phyloP scores from a whole-genome alignment of 2,797 vertebrate species.

The Sebastes reedi region DNA sequence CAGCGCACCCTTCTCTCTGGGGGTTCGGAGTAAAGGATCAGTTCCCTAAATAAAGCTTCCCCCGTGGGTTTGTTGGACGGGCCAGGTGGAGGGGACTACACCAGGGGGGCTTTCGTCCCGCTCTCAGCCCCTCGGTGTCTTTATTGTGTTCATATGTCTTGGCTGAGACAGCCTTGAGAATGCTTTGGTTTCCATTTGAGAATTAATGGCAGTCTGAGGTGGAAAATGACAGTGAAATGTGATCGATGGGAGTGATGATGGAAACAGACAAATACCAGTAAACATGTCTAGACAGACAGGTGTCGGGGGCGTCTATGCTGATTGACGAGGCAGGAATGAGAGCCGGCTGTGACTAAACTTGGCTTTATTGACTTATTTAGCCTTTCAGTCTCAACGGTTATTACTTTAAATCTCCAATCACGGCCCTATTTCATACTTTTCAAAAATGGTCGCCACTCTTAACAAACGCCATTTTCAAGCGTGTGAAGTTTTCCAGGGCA shows the following conservation, averaged over 20 bases:
- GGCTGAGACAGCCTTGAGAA: slow-evolving; percentile 68
- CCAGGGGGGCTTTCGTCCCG: slow-evolving; percentile 48
- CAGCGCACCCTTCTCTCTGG: slow-evolving; percentile 40
- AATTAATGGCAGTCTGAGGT: slow-evolving; percentile 75
- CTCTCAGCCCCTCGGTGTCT: slow-evolving; percentile 44
- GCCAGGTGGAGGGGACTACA: slow-evolving; percentile 57
- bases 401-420: slow-evolving; percentile 68
- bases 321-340: slow-evolving; percentile 61
- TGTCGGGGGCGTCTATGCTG: slow-evolving; percentile 46
- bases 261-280: slow-evolving; percentile 65
- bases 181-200: slow-evolving; percentile 85
- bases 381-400: slow-evolving; percentile 50
- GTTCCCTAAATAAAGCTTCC: slow-evolving; percentile 73
- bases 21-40: slow-evolving; percentile 66
- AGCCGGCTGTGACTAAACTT: slow-evolving; percentile 74
- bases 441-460: slow-evolving; percentile 35
- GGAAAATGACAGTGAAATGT: slow-evolving; percentile 71
- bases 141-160: slow-evolving; percentile 68
- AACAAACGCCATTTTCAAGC: slow-evolving; percentile 48
- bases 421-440: slow-evolving; percentile 71
- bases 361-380: slow-evolving; percentile 74
- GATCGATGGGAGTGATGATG: slow-evolving; percentile 69
- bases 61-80: slow-evolving; percentile 45
- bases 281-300: slow-evolving; percentile 69
- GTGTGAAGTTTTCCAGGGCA: slow-evolving; percentile 56